Evolutionary conservation across 2,888 invertebrate genomes (phyloP).

Genomic region (Oscheius sp.): DNA sequence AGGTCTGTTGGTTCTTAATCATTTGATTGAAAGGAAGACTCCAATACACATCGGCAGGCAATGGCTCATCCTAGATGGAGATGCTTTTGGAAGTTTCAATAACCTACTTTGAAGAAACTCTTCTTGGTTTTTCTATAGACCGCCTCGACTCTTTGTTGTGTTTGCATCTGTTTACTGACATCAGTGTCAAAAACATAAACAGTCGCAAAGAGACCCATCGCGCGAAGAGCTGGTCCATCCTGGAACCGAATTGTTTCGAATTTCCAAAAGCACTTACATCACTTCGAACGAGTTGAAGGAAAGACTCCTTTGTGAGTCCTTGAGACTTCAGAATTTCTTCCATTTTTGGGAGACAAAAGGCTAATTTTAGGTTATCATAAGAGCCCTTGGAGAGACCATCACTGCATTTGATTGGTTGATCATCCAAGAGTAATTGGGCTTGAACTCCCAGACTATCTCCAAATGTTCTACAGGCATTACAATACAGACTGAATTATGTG

Average conservation of each 20-base stretch:
- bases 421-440: conserved; percentile 66
- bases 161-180: conserved; percentile 65
- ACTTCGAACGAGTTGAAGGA: conserved; percentile 60
- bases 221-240: conserved; percentile 58
- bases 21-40: conserved; percentile 68
- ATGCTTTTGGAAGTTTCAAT: not conserved
- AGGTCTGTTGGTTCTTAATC: conserved; percentile 63
- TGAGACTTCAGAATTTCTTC: conserved; percentile 66
- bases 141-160: conserved; percentile 61
- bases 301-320: conserved; percentile 64
- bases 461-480: conserved; percentile 67
- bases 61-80: conserved; percentile 62
- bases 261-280: conserved; percentile 46
- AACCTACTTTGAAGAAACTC: conserved; percentile 54
- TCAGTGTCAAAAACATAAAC: conserved; percentile 68
- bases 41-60: conserved; percentile 69
- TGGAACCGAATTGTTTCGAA: conserved; percentile 26
- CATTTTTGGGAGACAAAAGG: conserved; percentile 66
- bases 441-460: conserved; percentile 59
- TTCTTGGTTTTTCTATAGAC: conserved; percentile 65
- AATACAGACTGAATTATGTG: conserved; percentile 62
- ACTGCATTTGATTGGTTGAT: conserved; percentile 62
- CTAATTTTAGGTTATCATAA: conserved; percentile 66
- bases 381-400: conserved; percentile 63
- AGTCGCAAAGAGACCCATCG: conserved; percentile 68